phyloP scores from a whole-genome alignment of 2,113 vertebrate genomes.

The Dipodomys merriami region DNA sequence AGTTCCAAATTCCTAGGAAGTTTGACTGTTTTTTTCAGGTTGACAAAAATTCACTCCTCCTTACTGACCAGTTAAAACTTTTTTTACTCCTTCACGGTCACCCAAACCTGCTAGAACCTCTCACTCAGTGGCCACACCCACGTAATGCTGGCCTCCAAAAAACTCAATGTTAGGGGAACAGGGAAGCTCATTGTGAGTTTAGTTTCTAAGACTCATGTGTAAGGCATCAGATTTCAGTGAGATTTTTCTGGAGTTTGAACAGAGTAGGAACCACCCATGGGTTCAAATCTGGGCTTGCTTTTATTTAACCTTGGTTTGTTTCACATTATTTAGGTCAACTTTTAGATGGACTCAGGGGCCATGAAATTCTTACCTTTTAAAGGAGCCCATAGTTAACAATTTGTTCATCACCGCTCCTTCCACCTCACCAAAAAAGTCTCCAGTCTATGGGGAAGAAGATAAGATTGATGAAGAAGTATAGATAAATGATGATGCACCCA shows the following conservation, averaged over 20 bases:
- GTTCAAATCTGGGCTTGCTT: slow-evolving; percentile 54
- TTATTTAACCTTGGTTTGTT: slow-evolving; percentile 59
- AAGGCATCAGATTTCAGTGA: slow-evolving; percentile 24
- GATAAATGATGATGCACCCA: slow-evolving; percentile 40
- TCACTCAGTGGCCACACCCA: background rate
- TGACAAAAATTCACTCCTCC: background rate
- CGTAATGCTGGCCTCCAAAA: slow-evolving; percentile 49
- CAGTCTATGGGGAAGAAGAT: slow-evolving; percentile 90
- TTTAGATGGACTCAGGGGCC: background rate
- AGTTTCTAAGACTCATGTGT: background rate
- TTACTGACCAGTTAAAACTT: slow-evolving; percentile 26
- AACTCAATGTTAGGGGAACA: slow-evolving; percentile 44
- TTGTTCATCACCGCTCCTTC: slow-evolving; percentile 99
- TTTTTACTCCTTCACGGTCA: background rate
- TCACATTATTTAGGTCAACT: slow-evolving; percentile 71
- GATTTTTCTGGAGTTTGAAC: slow-evolving; percentile 28
- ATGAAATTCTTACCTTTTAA: slow-evolving; percentile 93
- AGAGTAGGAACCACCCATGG: slow-evolving; percentile 15
- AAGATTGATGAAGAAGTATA: slow-evolving; percentile 66
- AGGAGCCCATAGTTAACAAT: slow-evolving; percentile 97
- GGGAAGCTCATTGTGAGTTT: slow-evolving; percentile 58
- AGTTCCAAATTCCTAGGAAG: background rate
- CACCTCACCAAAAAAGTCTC: slow-evolving; percentile 96
- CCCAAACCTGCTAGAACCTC: background rate
- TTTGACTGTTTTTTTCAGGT: background rate